phyloP scores from a whole-genome alignment of 92 coral and sea anemone species.

The Micromussa lordhowensis region DNA sequence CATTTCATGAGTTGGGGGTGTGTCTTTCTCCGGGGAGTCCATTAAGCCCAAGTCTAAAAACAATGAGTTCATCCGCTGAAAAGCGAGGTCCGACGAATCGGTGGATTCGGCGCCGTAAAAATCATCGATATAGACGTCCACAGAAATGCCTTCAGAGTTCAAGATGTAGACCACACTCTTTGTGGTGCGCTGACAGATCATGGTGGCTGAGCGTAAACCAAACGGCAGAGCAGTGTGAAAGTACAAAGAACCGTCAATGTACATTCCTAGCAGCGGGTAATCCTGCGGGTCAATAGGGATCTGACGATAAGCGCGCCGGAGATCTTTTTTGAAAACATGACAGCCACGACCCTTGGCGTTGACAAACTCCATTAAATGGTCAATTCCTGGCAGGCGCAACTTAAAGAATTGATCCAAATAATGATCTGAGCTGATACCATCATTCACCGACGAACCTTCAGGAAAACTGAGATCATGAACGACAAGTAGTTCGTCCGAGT shows the following conservation, averaged over 20 bases:
- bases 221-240: conserved; percentile 52
- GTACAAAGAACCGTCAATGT: conserved; percentile 43
- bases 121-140: conserved; percentile 49
- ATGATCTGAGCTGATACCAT: conserved; percentile 50
- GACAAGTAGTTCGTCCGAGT: conserved; percentile 18
- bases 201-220: conserved; percentile 46
- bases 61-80: conserved; percentile 45
- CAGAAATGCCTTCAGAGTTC: conserved; percentile 30
- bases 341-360: too few relatives aligned
- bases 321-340: too few relatives aligned
- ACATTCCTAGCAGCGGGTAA: conserved; percentile 39
- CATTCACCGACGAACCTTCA: conserved; percentile 42
- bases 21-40: conserved; percentile 55
- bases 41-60: conserved; percentile 53
- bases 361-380: too few relatives aligned
- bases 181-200: conserved; percentile 52
- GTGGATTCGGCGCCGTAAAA: conserved; percentile 53
- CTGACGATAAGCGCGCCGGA: too few relatives aligned
- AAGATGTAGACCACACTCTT: conserved; percentile 47
- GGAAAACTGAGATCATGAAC: conserved; percentile 35
- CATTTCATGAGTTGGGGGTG: conserved; percentile 56
- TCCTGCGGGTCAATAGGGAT: conserved; percentile 42
- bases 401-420: conserved; percentile 41
- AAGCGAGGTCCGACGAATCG: conserved; percentile 29
- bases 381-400: conserved; percentile 3